Evolutionary conservation across 2,888 invertebrate genomes (phyloP), one percentile per base, ranked within the genome.

Genomic region (Nymphalis c-album): DNA sequence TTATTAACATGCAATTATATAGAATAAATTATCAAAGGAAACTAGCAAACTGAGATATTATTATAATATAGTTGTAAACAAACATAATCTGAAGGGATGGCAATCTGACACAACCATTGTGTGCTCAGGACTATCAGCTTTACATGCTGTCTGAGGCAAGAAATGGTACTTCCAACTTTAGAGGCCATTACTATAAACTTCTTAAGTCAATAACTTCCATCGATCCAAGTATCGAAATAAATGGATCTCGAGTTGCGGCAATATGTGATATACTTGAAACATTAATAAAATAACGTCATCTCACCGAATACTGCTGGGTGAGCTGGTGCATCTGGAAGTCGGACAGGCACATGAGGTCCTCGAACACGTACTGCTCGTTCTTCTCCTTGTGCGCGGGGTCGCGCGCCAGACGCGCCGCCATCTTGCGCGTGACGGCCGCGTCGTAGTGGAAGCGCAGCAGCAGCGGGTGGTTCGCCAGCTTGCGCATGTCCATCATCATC

Each of bases 401-500:
- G 10, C 86, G 85, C 0, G 96, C 95, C 53, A 97, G 88, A 3
- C 94, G 87, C 62, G 93, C 92, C 0, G 98, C 95, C 73, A 99
- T 96, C 73, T 93, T 87, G 67, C 93, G 85, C 55, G 95, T 83
- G 76, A 93, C 92, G 0, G 91, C 90, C 71, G 96, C 95, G 55
- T 93, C 93, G 81, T 96, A 97, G 85, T 96, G 94, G 80, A 94
- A 94, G 45, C 98, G 94, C 73, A 97, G 91, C 0, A 99, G 92
- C 13, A 98, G 90, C 0, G 98, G 98, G 88, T 99, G 99, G 91
- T 99, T 99, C 48, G 98, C 97, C 26, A 97, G 93, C 85, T 98
- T 98, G 2, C 99, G 93, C 88, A 99, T 94, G 84, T 98, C 97
- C 95, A 98, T 98, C 95, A 98, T 96, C 93, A 97, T 96, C 0